Evolutionary conservation across 1,140 invertebrate species (phyloP), one percentile per base, ranked within the genome.

Genomic region (Akabosia matsudoensis): DNA sequence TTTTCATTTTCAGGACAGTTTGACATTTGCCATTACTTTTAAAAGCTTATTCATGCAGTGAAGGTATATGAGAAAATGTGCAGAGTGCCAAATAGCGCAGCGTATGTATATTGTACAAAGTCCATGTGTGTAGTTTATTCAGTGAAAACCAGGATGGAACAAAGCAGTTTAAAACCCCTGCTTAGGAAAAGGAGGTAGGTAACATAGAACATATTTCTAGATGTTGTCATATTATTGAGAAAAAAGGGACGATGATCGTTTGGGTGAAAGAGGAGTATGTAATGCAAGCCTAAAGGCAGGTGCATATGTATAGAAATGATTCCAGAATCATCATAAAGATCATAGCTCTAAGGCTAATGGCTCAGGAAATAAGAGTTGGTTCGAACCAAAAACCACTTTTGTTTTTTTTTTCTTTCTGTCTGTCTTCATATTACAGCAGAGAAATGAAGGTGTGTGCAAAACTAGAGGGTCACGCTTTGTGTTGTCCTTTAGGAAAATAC

Each of bases 11-110:
- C 31, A 22, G 61, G 61, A 67, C 61, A 67, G 61, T 67, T 67
- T 67, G 61, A 67, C 61, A 67, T 30, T 67, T 67, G 28, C 61
- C 31, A 67, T 67, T 67, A 67, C 26, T 67, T 67, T 67, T 30
- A 67, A 67, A 67, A 67, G 61, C 61, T n/a, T 31, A 31, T 67
- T 67, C 61, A 67, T 67, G 61, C 61, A n/a, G 31, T 67, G 61
- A 67, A n/a, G 61, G 31, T 67, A 30, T 31, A 30, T 67, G 61
- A 30, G 61, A 67, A 67, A 67, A 31, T 30, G 61, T 67, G 61
- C 4, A 24, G 3, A 61, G 14, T 22, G 4, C 54, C n/a, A n/a
- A n/a, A n/a, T n/a, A n/a, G n/a, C n/a, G n/a, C n/a, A n/a, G n/a
- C n/a, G n/a, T n/a, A n/a, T n/a, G n/a, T n/a, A n/a, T n/a, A n/a